Conservation (phyloP, 2,797 vertebrate genomes). For the Sebastolobus alascanus region DNA sequence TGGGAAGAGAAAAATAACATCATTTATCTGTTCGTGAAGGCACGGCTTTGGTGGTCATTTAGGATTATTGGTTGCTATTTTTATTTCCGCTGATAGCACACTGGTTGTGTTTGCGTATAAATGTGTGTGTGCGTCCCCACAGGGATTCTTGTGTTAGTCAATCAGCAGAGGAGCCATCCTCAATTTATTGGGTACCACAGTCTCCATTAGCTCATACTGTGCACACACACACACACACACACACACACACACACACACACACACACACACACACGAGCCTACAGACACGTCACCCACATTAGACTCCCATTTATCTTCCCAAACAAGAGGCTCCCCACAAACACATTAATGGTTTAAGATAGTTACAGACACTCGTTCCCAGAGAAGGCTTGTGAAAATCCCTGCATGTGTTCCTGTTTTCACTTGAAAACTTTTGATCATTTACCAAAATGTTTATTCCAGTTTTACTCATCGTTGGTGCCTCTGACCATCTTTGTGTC, state of each 20-base stretch:
- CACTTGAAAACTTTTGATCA: not conserved
- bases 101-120: slow-evolving; percentile 1
- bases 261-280: slow-evolving; percentile 56
- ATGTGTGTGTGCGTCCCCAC: slow-evolving; percentile 66
- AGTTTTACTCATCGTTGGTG: not conserved
- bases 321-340: slow-evolving; percentile 61
- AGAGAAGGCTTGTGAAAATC: not conserved
- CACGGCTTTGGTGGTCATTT: slow-evolving; percentile 20
- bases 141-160: slow-evolving; percentile 85
- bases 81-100: slow-evolving; percentile 25
- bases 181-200: slow-evolving; percentile 79
- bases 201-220: slow-evolving; percentile 76
- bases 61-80: slow-evolving; percentile 39
- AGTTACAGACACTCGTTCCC: slow-evolving; percentile 45
- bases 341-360: slow-evolving; percentile 75
- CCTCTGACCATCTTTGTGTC: slow-evolving; percentile 19
- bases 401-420: slow-evolving; percentile 2
- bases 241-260: slow-evolving; percentile 53
- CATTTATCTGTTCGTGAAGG: slow-evolving; percentile 23
- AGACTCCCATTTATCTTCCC: slow-evolving; percentile 80
- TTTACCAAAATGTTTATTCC: slow-evolving; percentile 1
- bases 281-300: slow-evolving; percentile 70
- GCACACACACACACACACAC: slow-evolving; percentile 55
- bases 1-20: slow-evolving; percentile 16
- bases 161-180: slow-evolving; percentile 84